These are phyloP conservation scores for Apaloderma vittatum DNA, from an alignment of 2,113 vertebrate genomes.

Conservation along the genomic window DNA sequence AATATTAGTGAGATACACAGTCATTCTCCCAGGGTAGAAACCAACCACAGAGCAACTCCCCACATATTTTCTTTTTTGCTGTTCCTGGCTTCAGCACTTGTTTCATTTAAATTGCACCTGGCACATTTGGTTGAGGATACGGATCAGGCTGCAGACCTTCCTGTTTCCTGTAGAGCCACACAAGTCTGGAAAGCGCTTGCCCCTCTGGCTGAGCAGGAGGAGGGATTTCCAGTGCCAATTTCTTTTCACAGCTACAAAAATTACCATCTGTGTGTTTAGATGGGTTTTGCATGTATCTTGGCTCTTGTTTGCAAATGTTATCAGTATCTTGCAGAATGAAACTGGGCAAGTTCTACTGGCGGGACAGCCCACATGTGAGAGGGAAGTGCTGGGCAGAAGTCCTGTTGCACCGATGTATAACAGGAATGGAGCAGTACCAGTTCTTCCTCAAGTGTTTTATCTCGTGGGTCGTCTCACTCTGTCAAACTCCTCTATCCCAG, in stretches of 20 bases:
- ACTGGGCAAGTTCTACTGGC: conserved; percentile 6
- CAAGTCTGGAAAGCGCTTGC: background rate
- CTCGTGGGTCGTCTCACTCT: background rate
- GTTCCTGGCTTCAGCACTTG: background rate
- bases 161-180: background rate
- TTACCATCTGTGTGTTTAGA: background rate
- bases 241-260: background rate
- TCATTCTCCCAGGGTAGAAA: background rate
- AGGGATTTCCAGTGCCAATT: background rate
- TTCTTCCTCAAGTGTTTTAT: background rate
- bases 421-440: conserved; percentile 41
- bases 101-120: conserved; percentile 38
- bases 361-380: background rate
- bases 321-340: conserved; percentile 23
- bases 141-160: background rate
- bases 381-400: background rate
- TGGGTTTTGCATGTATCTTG: conserved; percentile 5
- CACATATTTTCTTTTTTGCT: conserved; percentile 17
- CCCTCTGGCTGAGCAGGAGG: background rate
- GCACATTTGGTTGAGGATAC: background rate
- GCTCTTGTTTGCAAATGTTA: conserved; percentile 36
- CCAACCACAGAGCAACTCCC: background rate
- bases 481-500: background rate
- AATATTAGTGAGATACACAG: background rate
- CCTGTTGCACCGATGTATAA: background rate